A percentile compares a stretch with the other conserved stretches of the same genome.
These are phyloP conservation scores for Macquaria ambigua DNA, from an alignment of 2,113 vertebrate genomes.

Conservation along the genomic window DNA sequence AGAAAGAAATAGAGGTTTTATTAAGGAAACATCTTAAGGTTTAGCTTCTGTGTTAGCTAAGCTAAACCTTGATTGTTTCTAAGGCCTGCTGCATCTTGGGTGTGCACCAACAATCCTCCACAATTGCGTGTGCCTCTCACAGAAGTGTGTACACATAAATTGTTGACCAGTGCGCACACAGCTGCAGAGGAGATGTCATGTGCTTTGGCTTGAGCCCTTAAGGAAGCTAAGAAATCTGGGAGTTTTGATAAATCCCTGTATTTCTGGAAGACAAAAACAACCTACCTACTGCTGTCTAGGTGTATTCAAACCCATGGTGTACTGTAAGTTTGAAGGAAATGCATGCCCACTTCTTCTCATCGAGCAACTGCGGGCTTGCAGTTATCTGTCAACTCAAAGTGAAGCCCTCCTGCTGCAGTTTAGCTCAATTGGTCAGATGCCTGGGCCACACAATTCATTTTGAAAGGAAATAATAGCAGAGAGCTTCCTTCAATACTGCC, in stretches of 20 bases:
- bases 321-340: background rate
- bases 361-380: background rate
- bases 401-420: constrained; percentile 8
- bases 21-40: too few species aligned
- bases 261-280: background rate
- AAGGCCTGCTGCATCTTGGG: too few species aligned
- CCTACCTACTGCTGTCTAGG: background rate
- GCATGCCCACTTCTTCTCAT: too few species aligned
- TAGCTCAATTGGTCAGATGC: background rate
- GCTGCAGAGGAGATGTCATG: background rate
- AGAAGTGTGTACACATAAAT: too few species aligned
- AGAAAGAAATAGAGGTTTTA: background rate
- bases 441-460: background rate
- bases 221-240: background rate
- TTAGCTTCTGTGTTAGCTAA: background rate
- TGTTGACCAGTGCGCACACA: background rate
- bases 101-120: too few species aligned
- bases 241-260: background rate
- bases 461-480: background rate
- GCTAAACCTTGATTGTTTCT: background rate
- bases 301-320: background rate
- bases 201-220: background rate
- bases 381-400: constrained; percentile 6
- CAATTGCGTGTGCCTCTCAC: too few species aligned
- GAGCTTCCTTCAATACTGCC: background rate